A percentile compares a stretch with the other conserved stretches of the same genome.
Conservation (phyloP, 2,113 vertebrate species). For the Actenoides lindsayi region DNA sequence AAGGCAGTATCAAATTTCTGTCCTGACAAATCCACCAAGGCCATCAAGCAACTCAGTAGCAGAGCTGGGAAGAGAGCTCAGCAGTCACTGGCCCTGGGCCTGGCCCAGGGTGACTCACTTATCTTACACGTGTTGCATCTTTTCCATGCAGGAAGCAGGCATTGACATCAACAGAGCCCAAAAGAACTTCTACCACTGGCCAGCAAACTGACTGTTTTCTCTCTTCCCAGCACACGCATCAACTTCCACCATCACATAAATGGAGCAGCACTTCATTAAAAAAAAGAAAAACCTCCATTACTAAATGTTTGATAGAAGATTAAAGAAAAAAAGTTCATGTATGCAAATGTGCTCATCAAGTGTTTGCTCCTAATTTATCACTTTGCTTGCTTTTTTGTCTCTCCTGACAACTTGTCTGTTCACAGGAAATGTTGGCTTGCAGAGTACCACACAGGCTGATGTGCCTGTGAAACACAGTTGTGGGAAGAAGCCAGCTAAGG, state of each 20-base stretch:
- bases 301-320: not conserved
- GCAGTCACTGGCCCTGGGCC: not conserved
- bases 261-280: not conserved
- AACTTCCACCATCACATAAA: not conserved
- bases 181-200: not conserved
- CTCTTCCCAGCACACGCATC: not conserved
- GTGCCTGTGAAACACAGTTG: not conserved
- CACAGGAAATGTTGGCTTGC: not conserved
- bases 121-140: slow-evolving; percentile 50
- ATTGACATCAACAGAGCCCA: slow-evolving; percentile 30
- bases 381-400: not conserved
- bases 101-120: slow-evolving; percentile 41
- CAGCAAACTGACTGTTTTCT: not conserved
- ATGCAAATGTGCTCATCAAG: not conserved
- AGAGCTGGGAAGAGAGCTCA: slow-evolving; percentile 14
- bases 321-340: not conserved
- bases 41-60: slow-evolving; percentile 46
- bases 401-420: not conserved
- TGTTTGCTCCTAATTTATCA: slow-evolving; percentile 8
- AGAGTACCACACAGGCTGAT: not conserved
- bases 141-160: slow-evolving; percentile 36
- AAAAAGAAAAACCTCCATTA: not conserved
- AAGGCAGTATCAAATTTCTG: not conserved
- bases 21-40: not conserved
- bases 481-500: not conserved